phyloP scores from a whole-genome alignment of 2,888 invertebrate genomes.

The Zygogramma bicolorata region DNA sequence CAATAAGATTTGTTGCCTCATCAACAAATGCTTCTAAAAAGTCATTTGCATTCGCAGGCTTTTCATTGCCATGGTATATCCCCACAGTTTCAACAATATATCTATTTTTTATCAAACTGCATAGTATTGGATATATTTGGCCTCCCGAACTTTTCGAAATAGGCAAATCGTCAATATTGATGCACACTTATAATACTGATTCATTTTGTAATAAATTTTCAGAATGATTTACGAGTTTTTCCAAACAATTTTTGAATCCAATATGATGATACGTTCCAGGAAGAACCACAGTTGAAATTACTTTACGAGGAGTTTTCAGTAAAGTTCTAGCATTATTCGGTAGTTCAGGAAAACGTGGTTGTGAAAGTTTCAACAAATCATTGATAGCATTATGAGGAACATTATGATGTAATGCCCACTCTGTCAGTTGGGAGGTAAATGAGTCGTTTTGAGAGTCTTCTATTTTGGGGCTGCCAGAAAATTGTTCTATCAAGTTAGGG shows the following conservation, averaged over 20 bases:
- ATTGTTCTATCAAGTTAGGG: not conserved
- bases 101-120: no score
- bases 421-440: not conserved
- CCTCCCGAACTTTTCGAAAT: no score
- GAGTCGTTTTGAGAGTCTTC: not conserved
- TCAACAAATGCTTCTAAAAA: conserved; percentile 2
- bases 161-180: no score
- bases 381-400: conserved; percentile 13
- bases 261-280: not conserved
- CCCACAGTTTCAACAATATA: not conserved
- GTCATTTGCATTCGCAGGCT: not conserved
- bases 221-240: not conserved
- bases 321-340: conserved; percentile 16
- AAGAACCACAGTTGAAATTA: not conserved
- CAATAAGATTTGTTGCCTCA: not conserved
- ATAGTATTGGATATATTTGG: no score
- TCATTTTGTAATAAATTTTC: not conserved
- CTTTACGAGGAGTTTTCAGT: conserved; percentile 9
- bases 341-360: conserved; percentile 14
- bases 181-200: not conserved
- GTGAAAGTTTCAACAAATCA: conserved; percentile 16
- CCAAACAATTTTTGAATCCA: not conserved
- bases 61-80: not conserved
- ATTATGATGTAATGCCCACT: conserved; percentile 12
- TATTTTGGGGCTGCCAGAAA: not conserved